These are phyloP conservation scores for Lithodes maja DNA, from an alignment of 2,888 invertebrate species.

Conservation along the genomic window DNA sequence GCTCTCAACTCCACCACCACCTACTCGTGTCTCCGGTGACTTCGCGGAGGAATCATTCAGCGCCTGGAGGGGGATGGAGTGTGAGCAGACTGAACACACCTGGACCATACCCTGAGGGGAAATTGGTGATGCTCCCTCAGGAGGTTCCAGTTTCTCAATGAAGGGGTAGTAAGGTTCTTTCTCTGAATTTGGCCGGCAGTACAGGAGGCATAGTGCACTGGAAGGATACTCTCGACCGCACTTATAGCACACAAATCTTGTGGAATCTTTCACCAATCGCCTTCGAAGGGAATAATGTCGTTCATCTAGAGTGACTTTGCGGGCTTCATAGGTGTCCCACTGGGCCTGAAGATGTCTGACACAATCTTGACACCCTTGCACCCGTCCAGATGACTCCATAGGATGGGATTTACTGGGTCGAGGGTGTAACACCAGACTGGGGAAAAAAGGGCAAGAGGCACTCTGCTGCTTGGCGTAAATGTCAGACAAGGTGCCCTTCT, in stretches of 20 bases:
- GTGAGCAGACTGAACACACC: slow-evolving; percentile 38
- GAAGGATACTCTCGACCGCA: slow-evolving; percentile 89
- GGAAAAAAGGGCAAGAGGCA: slow-evolving; percentile 75
- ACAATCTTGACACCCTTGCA: slow-evolving; percentile 86
- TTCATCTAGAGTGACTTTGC: slow-evolving; percentile 84
- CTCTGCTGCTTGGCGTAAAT: slow-evolving; percentile 78
- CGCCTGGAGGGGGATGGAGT: slow-evolving; percentile 47
- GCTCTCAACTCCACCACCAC: neutral
- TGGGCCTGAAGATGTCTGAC: slow-evolving; percentile 90
- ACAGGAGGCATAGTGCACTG: slow-evolving; percentile 84
- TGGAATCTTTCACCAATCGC: slow-evolving; percentile 80
- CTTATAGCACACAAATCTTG: slow-evolving; percentile 91
- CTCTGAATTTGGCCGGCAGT: slow-evolving; percentile 89
- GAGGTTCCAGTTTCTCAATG: slow-evolving; percentile 86
- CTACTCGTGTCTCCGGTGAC: slow-evolving; percentile 13
- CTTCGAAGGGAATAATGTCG: slow-evolving; percentile 88
- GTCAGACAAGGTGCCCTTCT: slow-evolving; percentile 86
- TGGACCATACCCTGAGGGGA: slow-evolving; percentile 82
- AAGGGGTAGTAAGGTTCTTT: slow-evolving; percentile 93
- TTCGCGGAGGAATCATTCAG: neutral
- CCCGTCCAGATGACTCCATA: slow-evolving; percentile 86
- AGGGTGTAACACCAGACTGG: slow-evolving; percentile 82
- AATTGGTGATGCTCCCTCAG: slow-evolving; percentile 90
- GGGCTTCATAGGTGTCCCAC: slow-evolving; percentile 86
- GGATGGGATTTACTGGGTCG: slow-evolving; percentile 89